Base-by-base conservation (phyloP, 2,888 invertebrate species). In the Epirrita christyi region DNA sequence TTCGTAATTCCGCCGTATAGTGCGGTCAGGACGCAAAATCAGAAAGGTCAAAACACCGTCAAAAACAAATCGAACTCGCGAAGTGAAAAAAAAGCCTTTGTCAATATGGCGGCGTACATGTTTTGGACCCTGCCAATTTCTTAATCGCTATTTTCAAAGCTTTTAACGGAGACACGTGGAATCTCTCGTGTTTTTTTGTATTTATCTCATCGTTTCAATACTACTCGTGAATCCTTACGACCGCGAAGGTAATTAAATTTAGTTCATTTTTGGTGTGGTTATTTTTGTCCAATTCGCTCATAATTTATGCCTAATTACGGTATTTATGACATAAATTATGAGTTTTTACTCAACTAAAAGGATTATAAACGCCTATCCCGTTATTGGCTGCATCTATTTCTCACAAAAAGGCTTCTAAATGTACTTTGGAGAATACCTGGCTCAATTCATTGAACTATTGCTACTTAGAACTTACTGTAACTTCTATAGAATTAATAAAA, bases 41-140 rank as follows among this genome's bases (percentile, higher is more conserved):
- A 69, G 79, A 85, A 88, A 88, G 90, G 88, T 89, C 87, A 87
- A 81, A 78, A 81, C 71, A 83, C 91, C 88, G 91, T 91, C 92
- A 91, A 86, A 61, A 92, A 92, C 92, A 92, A 86, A 90, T 89
- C 88, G 87, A 86, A 85, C 2, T 36, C 8, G 21, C 32, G 15
- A 51, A 21, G 34, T 2, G 32, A 32, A 32, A 32, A 11, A 11
- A n/a, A 11, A 76, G 68, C 75, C 79, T 83, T 80, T 80, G 79
- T 76, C 86, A 91, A 92, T 81, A 92, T 92, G 92, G 92, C 92
- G 79, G 85, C 78, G 34, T 41, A 38, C 79, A 66, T 76, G 71
- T 80, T 84, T 81, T 76, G 75, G 76, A 78, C 73, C 70, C 72
- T 72, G 70, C 64, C 54, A 66, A 71, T 77, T 79, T 80, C 76